phyloP scores from a whole-genome alignment of 2,888 invertebrate genomes.

The Anodontia alba region DNA sequence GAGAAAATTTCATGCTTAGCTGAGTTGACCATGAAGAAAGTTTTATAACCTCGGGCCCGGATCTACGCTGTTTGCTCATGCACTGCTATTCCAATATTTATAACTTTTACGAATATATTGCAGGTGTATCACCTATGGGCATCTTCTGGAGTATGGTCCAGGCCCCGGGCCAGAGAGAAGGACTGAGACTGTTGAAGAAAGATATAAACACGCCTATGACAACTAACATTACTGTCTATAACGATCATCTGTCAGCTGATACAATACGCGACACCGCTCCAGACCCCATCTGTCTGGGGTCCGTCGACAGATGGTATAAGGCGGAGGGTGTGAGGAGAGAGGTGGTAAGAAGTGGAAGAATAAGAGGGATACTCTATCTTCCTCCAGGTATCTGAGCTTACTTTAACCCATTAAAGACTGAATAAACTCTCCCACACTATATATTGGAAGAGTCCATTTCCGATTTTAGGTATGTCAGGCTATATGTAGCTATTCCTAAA shows the following conservation, averaged over 20 bases:
- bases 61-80: too few species aligned
- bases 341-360: conserved; percentile 62
- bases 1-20: too few species aligned
- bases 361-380: conserved; percentile 73
- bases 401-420: too few species aligned
- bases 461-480: too few species aligned
- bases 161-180: conserved; percentile 61
- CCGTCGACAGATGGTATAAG: conserved; percentile 65
- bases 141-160: conserved; percentile 75
- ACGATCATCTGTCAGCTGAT: conserved; percentile 54
- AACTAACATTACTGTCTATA: conserved; percentile 52
- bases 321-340: conserved; percentile 59
- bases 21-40: too few species aligned
- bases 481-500: too few species aligned
- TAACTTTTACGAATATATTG: too few species aligned
- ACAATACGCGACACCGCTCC: conserved; percentile 26
- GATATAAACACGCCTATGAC: conserved; percentile 65
- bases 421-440: too few species aligned
- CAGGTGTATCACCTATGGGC: conserved; percentile 78
- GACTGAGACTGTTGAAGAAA: conserved; percentile 65
- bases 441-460: too few species aligned
- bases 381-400: conserved; percentile 76
- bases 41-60: too few species aligned
- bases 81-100: too few species aligned
- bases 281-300: conserved; percentile 30